Evolutionary conservation across 2,113 vertebrate genomes (phyloP), one percentile per base, ranked within the genome.

Genomic region (Neopipo cinnamomea): DNA sequence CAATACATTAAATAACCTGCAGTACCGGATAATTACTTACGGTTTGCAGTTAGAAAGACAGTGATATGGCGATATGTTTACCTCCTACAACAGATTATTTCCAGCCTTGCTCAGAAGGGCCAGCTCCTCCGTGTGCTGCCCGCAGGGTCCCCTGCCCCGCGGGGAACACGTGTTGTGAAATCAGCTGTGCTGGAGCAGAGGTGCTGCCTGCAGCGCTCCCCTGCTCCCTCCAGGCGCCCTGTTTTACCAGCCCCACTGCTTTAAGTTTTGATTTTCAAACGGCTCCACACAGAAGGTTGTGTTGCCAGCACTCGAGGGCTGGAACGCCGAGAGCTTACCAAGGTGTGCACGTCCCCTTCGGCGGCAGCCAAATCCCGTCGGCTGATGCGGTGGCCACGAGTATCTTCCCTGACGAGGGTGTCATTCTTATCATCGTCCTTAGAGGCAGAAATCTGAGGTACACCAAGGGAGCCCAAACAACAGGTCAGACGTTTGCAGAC

Each of bases 301-400:
- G 30, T 2, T 74, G 53, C 1, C 14, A 13, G 4, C 35, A 30
- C 2, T 22, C 28, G 15, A 6, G n/a, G 3, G 42, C 67, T 42
- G 53, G 49, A 16, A 22, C 3, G 37, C 73, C 37, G 50, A 52
- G 56, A 80, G 31, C 96, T 97, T 98, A 99, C 99, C 98, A 99
- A 97, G 50, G 97, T 98, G 33, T 99, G 98, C 90, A 99, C 81
- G 1, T 98, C 97, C 13, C 93, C 98, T 91, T 98, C 98, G 2
- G 46, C 3, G 3, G 97, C 95, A 62, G 96, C 70, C 14, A 97
- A 11, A 84, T 99, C 99, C 85, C 99, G 97, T 56, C 97, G 98
- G 53, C 97, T 98, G 77, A 99, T 50, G 5, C 85, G 97, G 92
- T 98, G 98, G 49, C 85, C 82, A 6, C 70, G 89, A 39, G 98